These are phyloP conservation scores for Stenchaetothrips biformis DNA, from an alignment of 2,888 invertebrate species.

Conservation along the genomic window DNA sequence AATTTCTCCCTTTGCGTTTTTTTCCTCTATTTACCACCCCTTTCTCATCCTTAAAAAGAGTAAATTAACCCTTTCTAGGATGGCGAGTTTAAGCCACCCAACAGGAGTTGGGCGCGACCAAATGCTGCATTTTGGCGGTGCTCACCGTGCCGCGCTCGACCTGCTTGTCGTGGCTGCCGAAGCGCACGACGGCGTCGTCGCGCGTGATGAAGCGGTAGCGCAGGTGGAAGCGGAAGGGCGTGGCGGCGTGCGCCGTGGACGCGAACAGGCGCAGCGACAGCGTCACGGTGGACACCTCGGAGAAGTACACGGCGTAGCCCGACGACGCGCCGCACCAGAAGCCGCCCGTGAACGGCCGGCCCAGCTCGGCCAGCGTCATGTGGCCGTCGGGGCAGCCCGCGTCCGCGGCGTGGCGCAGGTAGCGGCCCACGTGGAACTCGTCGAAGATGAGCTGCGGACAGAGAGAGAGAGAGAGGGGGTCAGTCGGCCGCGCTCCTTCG, in stretches of 20 bases:
- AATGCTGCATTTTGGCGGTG: too few relatives aligned
- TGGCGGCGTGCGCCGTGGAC: constrained; percentile 55
- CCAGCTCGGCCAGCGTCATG: constrained; percentile 80
- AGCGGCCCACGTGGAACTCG: constrained; percentile 79
- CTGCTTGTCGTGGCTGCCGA: constrained; percentile 69
- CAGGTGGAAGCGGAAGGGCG: constrained; percentile 73
- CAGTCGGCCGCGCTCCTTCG: not conserved
- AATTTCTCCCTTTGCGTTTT: too few relatives aligned
- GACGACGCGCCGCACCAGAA: constrained; percentile 84
- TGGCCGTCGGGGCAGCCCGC: constrained; percentile 79
- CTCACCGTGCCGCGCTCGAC: constrained; percentile 63
- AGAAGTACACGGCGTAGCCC: constrained; percentile 84
- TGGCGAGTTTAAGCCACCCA: too few relatives aligned
- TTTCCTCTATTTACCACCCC: too few relatives aligned
- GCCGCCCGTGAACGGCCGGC: constrained; percentile 81
- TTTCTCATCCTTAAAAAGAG: too few relatives aligned
- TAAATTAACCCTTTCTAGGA: too few relatives aligned
- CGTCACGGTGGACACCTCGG: constrained; percentile 80
- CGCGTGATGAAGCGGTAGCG: constrained; percentile 77
- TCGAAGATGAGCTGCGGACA: constrained; percentile 70
- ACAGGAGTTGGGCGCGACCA: too few relatives aligned
- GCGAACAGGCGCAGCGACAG: constrained; percentile 64
- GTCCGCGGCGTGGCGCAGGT: constrained; percentile 63
- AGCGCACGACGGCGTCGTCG: constrained; percentile 57
- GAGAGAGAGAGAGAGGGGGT: constrained; percentile 3